A percentile compares a stretch with the other conserved stretches of the same genome.
These are phyloP conservation scores for Aleiodes sp. DNA, from an alignment of 1,140 invertebrate genomes.

Conservation along the genomic window DNA sequence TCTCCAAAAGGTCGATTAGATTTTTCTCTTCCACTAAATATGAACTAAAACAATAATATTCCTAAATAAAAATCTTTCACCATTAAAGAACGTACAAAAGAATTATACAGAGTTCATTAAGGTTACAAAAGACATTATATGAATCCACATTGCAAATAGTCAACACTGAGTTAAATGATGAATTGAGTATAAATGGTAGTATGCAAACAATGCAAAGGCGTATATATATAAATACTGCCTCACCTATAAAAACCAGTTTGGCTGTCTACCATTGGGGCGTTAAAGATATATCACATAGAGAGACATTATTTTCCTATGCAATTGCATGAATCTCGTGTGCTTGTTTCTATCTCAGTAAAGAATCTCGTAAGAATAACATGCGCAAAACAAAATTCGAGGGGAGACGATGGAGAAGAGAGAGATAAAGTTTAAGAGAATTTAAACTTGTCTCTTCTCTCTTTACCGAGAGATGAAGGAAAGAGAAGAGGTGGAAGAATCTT, in stretches of 20 bases:
- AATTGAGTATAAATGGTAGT: not conserved
- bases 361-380: not conserved
- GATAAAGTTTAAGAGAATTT: not conserved
- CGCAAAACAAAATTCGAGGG: not conserved
- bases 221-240: too few species aligned
- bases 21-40: too few species aligned
- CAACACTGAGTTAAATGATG: conserved; percentile 1
- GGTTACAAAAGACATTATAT: conserved; percentile 1
- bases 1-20: too few species aligned
- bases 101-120: not conserved
- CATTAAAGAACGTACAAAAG: not conserved
- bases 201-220: conserved; percentile 28
- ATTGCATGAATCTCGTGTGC: too few species aligned
- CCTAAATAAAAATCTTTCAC: too few species aligned
- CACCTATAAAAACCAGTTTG: conserved; percentile 23
- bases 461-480: not conserved
- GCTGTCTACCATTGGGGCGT: too few species aligned
- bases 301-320: too few species aligned
- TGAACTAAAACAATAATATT: too few species aligned
- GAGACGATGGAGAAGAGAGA: not conserved
- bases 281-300: too few species aligned
- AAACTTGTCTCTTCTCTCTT: too few species aligned
- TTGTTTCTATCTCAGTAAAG: too few species aligned
- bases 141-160: not conserved
- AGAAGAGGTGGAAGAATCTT: not conserved